These are phyloP conservation scores for Drepanosiphum platanoidis DNA, from an alignment of 2,888 invertebrate species.

Conservation along the genomic window DNA sequence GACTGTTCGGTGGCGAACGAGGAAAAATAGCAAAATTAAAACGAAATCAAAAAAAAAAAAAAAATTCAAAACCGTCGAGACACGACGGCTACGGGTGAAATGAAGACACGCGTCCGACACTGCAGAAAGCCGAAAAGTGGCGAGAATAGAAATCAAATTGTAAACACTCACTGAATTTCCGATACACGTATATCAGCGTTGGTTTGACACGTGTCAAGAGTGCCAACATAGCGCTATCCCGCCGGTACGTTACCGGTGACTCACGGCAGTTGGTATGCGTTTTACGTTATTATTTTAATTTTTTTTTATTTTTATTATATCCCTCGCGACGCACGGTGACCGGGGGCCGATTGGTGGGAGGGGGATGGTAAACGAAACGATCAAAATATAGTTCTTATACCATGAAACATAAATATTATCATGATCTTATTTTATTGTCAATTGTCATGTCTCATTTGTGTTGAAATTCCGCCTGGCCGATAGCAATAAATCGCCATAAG, in stretches of 20 bases:
- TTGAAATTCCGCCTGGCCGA: too few relatives aligned
- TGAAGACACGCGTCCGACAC: neutral
- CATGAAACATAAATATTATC: too few relatives aligned
- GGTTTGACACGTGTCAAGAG: slow-evolving; percentile 62
- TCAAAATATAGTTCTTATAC: too few relatives aligned
- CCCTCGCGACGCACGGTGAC: too few relatives aligned
- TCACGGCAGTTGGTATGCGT: neutral
- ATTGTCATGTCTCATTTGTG: too few relatives aligned
- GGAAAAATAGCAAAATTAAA: too few relatives aligned
- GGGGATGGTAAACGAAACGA: too few relatives aligned
- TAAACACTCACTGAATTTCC: slow-evolving; percentile 46
- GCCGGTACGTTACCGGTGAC: slow-evolving; percentile 12
- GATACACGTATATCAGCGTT: slow-evolving; percentile 61
- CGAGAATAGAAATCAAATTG: slow-evolving; percentile 31
- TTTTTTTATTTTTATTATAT: too few relatives aligned
- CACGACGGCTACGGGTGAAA: neutral
- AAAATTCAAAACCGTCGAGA: neutral
- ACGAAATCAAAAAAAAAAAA: too few relatives aligned
- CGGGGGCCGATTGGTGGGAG: neutral
- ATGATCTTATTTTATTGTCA: too few relatives aligned
- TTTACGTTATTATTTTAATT: too few relatives aligned
- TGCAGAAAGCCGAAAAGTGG: slow-evolving; percentile 25
- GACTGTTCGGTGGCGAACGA: neutral
- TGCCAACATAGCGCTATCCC: slow-evolving; percentile 45
- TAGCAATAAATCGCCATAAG: too few relatives aligned